phyloP scores from a whole-genome alignment of 2,113 vertebrate species.

The Clarias batrachus region DNA sequence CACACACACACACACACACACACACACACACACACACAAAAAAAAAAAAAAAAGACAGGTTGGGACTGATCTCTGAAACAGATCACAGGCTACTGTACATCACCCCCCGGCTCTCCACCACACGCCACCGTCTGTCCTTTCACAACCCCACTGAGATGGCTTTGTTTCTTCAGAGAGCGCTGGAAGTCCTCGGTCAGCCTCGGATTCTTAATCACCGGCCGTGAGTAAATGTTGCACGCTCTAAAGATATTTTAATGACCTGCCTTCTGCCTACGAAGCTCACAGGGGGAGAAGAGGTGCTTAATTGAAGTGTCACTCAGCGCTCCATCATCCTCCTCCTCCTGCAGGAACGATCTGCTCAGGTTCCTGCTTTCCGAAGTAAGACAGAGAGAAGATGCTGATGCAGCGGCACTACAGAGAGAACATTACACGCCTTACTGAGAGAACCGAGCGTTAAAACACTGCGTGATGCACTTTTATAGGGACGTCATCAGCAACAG shows the following conservation, averaged over 20 bases:
- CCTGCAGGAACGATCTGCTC: not conserved
- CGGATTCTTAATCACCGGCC: slow-evolving; percentile 56
- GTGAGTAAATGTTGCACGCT: slow-evolving; percentile 56
- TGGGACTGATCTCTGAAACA: not conserved
- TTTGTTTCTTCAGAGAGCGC: slow-evolving; percentile 53
- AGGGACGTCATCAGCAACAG: not conserved
- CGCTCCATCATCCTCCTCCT: slow-evolving; percentile 21
- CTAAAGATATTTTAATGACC: slow-evolving; percentile 65
- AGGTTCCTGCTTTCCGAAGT: not conserved
- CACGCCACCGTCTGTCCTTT: slow-evolving; percentile 47
- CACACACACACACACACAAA: too few species aligned
- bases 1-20: too few species aligned
- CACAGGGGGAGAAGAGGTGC: slow-evolving; percentile 42
- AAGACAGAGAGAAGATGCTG: not conserved
- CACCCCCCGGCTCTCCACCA: slow-evolving; percentile 1
- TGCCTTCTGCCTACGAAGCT: slow-evolving; percentile 47
- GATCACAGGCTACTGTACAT: not conserved
- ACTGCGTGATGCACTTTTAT: not conserved
- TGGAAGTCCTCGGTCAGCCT: slow-evolving; percentile 45
- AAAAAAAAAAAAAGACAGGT: not conserved
- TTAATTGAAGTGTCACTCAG: slow-evolving; percentile 67
- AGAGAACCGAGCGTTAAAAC: not conserved
- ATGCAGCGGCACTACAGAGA: not conserved
- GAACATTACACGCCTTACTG: not conserved
- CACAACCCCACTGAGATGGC: slow-evolving; percentile 54